Base-by-base conservation (phyloP, 2,797 vertebrate species). In the Acipenser oxyrinchus region DNA sequence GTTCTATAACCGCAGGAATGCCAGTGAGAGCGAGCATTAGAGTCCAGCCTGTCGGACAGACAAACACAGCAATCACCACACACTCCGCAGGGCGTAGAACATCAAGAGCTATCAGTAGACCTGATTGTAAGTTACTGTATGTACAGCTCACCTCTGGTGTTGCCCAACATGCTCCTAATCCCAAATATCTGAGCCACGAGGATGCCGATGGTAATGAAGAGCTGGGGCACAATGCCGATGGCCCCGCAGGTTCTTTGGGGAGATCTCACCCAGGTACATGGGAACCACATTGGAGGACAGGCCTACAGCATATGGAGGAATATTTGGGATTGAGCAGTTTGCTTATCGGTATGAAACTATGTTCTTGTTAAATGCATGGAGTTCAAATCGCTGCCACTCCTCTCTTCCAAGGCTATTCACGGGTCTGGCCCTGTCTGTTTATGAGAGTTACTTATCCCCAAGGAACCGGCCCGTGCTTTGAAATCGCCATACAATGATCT, bases 131-230 rank as follows among this genome's bases (percentile, higher is more conserved):
- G 48, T 7, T 65, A 0, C 48, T 37, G 37, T 37, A 37, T 37
- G 6, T 1, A 9, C 52, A 53, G 15, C 50, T 80, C 77, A 99
- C 96, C 93, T 74, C 81, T 0, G 0, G 60, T 59, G 7, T 81
- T 94, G 6, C 94, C 93, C 4, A 99, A 88, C 68, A 93, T 75
- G 63, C 13, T 75, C 62, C 76, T 81, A 66, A 97, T 83, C 6
- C 95, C 96, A 0, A 98, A 76, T 62, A 97, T 84, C 83, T 99
- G 95, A 49, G 96, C 95, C 0, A 72, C 66, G 0, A 98, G 89
- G 82, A 99, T 99, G 5, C 96, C 96, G 0, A 95, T 0, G 0
- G 93, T 96, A 86, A 98, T 95, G 81, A 99, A 94, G 13, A 98
- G 90, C 84, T 99, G 81, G 0, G 95, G 93, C 1, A 95, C 18